Base-by-base conservation (phyloP, 2,888 invertebrate species). In the Suillia variegata region DNA sequence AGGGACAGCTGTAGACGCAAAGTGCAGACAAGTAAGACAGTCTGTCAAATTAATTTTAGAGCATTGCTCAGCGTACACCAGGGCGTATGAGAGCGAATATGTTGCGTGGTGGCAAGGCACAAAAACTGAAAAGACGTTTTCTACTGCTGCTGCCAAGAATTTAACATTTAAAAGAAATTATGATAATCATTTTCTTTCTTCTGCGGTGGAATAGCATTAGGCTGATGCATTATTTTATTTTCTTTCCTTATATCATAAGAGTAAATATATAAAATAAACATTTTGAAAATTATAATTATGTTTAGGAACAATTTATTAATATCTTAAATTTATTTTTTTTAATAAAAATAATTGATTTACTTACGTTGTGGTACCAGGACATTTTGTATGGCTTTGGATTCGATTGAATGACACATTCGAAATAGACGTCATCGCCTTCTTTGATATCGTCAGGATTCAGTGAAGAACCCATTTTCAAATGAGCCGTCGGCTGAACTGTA, bases 371-470 rank as follows among this genome's bases (percentile, higher is more conserved):
- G 80, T 89, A 93, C 93, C 93, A 94, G 61, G 91, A 88, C 71
- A 93, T 88, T 78, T 92, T 90, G 82, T 93, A 90, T 31, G 89
- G 88, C 77, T 90, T 91, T 17, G 93, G 94, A 83, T 94, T 94
- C 53, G 93, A 90, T 76, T 88, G 87, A 66, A 94, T 91, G 68
- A 88, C 88, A 82, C 93, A 94, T 80, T 93, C 93, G 82, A 94
- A 94, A 81, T 93, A 93, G 61, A 93, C 93, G 81, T 93, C 93
- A 76, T 92, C 93, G 33, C 93, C 92, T 82, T 94, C 94, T 82
- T 93, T 94, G 79, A 94, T 93, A 81, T 92, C 91, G 69, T 92
- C 89, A 10, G 93, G 91, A 81, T 93, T 92, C 70, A 94, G 84
- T 71, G 88, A 92, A 65, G 90, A 89, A 54, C 93, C 93, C 89